Conservation (phyloP, 2,797 vertebrate species). For the Lemur catta region DNA sequence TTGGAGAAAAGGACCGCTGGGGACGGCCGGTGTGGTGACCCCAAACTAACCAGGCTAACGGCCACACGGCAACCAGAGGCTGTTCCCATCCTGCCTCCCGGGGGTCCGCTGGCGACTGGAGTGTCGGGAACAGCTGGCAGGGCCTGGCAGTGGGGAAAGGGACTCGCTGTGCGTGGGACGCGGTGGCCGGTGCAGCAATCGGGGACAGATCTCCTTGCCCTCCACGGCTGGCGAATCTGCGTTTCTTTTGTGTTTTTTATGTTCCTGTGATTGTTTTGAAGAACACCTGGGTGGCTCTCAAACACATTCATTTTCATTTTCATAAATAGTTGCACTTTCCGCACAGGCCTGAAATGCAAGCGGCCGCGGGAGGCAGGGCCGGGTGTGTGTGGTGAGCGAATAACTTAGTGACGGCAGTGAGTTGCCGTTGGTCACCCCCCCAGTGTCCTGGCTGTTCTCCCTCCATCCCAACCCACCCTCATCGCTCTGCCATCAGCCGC, state of each 20-base stretch:
- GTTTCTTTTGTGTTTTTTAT: background rate
- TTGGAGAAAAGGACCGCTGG: background rate
- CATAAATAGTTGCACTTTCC: background rate
- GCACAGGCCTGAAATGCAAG: background rate
- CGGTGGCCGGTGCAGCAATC: background rate
- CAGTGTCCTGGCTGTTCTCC: accelerated
- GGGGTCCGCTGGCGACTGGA: slow-evolving; percentile 42
- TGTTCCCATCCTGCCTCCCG: accelerated
- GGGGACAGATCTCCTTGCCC: background rate
- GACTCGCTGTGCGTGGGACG: slow-evolving; percentile 2
- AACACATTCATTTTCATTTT: background rate
- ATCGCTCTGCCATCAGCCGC: background rate
- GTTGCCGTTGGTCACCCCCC: background rate
- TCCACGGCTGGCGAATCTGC: background rate
- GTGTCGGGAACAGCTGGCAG: background rate
- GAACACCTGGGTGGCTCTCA: background rate
- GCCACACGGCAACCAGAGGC: background rate
- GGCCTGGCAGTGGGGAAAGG: slow-evolving; percentile 48
- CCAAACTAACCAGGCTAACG: background rate
- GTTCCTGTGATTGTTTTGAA: background rate
- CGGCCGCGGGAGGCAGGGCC: background rate
- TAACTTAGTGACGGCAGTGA: background rate
- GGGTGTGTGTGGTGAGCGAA: background rate
- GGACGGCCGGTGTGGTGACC: background rate
- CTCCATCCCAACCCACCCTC: accelerated